These are phyloP conservation scores for Pammene aurita DNA, from an alignment of 2,888 invertebrate species.

Conservation along the genomic window DNA sequence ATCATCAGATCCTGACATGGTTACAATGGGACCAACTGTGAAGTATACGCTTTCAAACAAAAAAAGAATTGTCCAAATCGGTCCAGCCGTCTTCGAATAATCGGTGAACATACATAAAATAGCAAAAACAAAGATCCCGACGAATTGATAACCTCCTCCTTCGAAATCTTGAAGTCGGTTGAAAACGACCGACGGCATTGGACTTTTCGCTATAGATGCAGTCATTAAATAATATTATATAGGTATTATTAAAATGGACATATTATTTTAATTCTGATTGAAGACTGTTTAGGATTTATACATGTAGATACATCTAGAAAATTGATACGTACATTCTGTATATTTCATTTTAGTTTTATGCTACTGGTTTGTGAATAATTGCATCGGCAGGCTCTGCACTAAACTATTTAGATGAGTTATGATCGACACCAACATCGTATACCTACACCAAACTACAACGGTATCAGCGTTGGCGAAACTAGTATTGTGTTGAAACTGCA, in stretches of 20 bases:
- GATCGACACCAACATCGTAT: neutral
- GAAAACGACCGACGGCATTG: neutral
- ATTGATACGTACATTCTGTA: constrained; percentile 13
- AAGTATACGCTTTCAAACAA: too few species aligned
- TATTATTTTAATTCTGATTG: neutral
- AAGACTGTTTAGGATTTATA: neutral
- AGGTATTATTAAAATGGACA: neutral
- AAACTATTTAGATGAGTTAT: neutral
- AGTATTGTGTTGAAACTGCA: neutral
- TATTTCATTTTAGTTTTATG: neutral
- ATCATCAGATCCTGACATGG: too few species aligned
- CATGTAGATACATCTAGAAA: neutral
- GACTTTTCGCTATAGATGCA: neutral
- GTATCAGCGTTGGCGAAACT: neutral
- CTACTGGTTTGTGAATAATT: neutral
- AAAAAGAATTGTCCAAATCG: too few species aligned
- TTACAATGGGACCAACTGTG: too few species aligned
- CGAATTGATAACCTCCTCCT: too few species aligned
- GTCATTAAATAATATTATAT: neutral
- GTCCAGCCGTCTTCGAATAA: too few species aligned
- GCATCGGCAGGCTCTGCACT: neutral
- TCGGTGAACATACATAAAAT: too few species aligned
- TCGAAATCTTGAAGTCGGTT: too few species aligned
- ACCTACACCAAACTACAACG: neutral
- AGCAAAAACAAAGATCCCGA: too few species aligned